Base-by-base conservation (phyloP, 1,140 invertebrate genomes). In the Pseudomyrmex dendroicus region DNA sequence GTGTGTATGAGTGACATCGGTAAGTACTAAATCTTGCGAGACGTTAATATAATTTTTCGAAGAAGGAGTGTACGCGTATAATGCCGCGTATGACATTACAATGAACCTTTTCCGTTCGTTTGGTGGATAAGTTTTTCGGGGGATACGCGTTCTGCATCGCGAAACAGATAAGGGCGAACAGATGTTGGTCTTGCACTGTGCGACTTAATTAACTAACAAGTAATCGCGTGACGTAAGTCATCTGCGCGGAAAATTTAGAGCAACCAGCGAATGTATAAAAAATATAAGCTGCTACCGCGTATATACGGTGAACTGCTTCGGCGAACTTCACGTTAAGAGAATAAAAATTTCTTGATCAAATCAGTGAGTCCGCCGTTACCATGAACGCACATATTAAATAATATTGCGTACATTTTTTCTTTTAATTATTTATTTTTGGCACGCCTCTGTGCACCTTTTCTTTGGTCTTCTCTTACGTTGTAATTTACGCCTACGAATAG, bases 131-230 rank as follows among this genome's bases (percentile, higher is more conserved):
- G 15, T 20, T 44, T 68, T 46, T 48, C 17, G 9, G n/a, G n/a
- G 44, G 9, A 57, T 35, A 52, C 76, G 46, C 76, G 66, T 80
- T 70, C 35, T 22, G 67, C 76, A 72, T 80, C 54, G 66, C 66
- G 20, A 57, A n/a, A 59, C 54, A 80, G 66, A 61, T 61, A 61
- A 72, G 44, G 66, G 54, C 76, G 5, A 35, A 35, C 35, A 72
- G 76, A 72, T 80, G 76, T 80, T 57, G 48, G 66, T 59, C 54
- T 48, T 50, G 20, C 35, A 35, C 64, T 44, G 64, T 8, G 50
- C 13, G 52, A 80, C 76, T 80, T 80, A 80, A 80, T 80, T 80
- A 80, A 20, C 76, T 59, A 61, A 35, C 35, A 35, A 80, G 50
- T 50, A 80, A 80, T 48, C 66, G 54, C 76, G 66, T 80, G 66